These are phyloP conservation scores for Scolopax mira DNA, from an alignment of 2,113 vertebrate genomes.

Conservation along the genomic window DNA sequence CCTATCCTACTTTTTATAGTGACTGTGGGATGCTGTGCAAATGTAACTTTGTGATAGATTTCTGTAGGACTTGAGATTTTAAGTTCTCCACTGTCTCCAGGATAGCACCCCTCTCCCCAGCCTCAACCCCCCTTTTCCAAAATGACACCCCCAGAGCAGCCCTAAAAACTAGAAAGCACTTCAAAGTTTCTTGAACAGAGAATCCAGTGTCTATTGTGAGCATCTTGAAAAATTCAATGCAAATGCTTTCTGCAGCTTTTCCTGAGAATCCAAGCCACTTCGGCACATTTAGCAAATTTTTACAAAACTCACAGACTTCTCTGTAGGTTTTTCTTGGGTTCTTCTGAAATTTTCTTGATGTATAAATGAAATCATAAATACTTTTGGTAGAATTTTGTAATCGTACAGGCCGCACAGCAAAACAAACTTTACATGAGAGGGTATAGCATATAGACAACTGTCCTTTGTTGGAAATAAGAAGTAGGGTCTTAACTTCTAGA, in stretches of 20 bases:
- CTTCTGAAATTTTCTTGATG: neutral
- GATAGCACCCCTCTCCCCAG: neutral
- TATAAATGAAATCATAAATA: neutral
- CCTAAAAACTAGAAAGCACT: neutral
- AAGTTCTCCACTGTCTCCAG: neutral
- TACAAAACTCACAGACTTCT: neutral
- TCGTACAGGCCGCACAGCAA: accelerated
- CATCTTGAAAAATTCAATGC: neutral
- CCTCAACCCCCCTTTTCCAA: neutral
- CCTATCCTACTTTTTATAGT: neutral
- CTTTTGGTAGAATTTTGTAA: neutral
- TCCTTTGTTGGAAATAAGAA: neutral
- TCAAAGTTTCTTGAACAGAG: neutral
- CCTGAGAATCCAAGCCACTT: neutral
- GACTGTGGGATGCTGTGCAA: neutral
- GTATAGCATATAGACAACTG: accelerated
- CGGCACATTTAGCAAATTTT: neutral
- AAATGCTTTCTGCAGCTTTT: neutral
- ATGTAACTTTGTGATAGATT: neutral
- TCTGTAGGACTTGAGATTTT: neutral
- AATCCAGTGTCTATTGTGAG: neutral
- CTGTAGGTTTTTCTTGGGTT: neutral
- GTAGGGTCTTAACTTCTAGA: neutral
- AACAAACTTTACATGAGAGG: neutral
- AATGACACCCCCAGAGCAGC: neutral